Percentiles rank a stretch among this genome's conserved stretches.
Conservation (phyloP, 1,140 invertebrate species). For the Heliconius congener region DNA sequence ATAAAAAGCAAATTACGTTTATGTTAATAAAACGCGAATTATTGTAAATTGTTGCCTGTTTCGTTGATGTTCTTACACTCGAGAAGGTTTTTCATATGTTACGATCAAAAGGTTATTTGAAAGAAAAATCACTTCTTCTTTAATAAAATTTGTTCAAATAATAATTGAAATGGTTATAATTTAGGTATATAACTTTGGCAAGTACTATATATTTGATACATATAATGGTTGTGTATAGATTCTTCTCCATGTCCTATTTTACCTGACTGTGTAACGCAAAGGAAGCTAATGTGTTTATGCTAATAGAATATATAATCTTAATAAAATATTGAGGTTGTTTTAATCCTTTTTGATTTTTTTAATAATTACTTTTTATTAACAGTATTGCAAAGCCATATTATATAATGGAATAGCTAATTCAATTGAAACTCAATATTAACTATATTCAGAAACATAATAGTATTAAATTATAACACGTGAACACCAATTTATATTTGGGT, state of each 20-base stretch:
- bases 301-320: no score
- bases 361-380: no score
- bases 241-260: no score
- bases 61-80: background rate
- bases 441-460: background rate
- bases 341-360: no score
- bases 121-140: background rate
- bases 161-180: background rate
- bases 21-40: constrained; percentile 4
- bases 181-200: background rate
- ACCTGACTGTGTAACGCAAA: no score
- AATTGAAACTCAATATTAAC: no score
- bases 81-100: background rate
- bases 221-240: no score
- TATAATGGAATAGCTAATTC: no score
- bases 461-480: background rate
- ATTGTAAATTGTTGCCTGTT: background rate
- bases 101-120: constrained; percentile 4
- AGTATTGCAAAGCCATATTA: no score
- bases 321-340: no score
- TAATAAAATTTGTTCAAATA: background rate
- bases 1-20: constrained; percentile 11
- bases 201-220: background rate
- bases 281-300: no score
- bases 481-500: background rate